These are phyloP conservation scores for Peromyscus attwateri DNA, from an alignment of 2,797 vertebrate species.

Conservation along the genomic window DNA sequence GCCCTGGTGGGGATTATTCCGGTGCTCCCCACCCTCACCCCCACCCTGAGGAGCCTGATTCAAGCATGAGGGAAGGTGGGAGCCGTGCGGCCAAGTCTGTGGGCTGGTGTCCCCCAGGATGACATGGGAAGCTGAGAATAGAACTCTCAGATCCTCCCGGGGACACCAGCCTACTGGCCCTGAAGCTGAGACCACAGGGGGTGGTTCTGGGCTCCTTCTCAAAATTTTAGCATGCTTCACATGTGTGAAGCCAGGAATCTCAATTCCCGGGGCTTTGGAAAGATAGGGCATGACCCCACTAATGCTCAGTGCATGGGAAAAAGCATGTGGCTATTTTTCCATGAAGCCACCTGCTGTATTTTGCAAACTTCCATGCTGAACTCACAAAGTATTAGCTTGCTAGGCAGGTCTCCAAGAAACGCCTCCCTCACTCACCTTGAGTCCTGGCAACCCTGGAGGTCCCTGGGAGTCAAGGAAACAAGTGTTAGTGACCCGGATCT, in stretches of 20 bases:
- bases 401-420: neutral
- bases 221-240: neutral
- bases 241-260: neutral
- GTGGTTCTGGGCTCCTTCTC: neutral
- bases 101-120: neutral
- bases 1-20: neutral
- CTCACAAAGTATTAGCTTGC: neutral
- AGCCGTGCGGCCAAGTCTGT: neutral
- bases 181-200: neutral
- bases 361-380: neutral
- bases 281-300: neutral
- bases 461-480: constrained; percentile 88
- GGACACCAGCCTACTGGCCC: neutral
- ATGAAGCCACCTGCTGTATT: neutral
- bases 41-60: neutral
- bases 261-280: neutral
- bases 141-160: neutral
- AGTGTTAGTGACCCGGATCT: neutral
- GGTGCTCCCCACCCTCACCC: neutral
- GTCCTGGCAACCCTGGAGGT: constrained; percentile 85
- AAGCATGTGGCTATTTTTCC: neutral
- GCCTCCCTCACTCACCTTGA: constrained; percentile 44
- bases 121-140: neutral
- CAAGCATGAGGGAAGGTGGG: neutral
- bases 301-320: neutral